These are phyloP conservation scores for Sipha flava DNA, from an alignment of 1,140 invertebrate genomes.

Conservation along the genomic window DNA sequence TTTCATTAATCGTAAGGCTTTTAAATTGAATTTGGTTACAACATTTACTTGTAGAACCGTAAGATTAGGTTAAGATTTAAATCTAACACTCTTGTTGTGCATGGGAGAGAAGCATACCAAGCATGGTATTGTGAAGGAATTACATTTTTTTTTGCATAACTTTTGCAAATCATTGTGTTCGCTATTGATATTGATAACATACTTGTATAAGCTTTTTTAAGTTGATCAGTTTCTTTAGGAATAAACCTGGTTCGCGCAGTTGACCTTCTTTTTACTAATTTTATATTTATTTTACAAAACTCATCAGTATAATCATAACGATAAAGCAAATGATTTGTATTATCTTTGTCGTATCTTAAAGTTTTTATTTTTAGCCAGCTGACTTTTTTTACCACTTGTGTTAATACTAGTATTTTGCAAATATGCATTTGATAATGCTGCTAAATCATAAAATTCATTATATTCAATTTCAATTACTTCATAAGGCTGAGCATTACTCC, in stretches of 20 bases:
- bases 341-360: not conserved
- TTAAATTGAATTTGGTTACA: too few species aligned
- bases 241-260: too few species aligned
- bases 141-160: not conserved
- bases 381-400: not conserved
- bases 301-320: not conserved
- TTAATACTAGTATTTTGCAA: not conserved
- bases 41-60: too few species aligned
- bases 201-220: not conserved
- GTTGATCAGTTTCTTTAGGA: not conserved
- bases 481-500: not conserved
- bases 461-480: conserved; percentile 12
- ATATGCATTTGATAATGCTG: not conserved
- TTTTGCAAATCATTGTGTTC: too few species aligned
- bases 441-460: conserved; percentile 9
- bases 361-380: conserved; percentile 12
- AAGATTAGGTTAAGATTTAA: too few species aligned
- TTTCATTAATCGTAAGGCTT: too few species aligned
- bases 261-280: too few species aligned
- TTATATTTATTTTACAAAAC: not conserved
- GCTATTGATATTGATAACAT: too few species aligned
- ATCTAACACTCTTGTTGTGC: not conserved
- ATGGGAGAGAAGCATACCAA: not conserved
- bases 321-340: not conserved
- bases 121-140: not conserved